A percentile compares a stretch with the other conserved stretches of the same genome.
These are phyloP conservation scores for Volucella zonaria DNA, from an alignment of 2,888 invertebrate genomes.

Conservation along the genomic window DNA sequence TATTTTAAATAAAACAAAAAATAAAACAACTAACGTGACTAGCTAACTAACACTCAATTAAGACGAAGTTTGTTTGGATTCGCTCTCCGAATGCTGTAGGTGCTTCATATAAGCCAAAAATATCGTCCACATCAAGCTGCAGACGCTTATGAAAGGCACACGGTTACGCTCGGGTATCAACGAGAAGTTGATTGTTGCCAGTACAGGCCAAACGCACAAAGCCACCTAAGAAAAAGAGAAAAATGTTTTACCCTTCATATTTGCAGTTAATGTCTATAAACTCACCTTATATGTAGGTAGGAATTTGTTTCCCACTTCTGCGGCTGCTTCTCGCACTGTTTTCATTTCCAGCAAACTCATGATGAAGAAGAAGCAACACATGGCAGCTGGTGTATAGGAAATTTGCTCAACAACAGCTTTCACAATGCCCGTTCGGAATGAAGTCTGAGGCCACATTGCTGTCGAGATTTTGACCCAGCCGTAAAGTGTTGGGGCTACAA, in stretches of 20 bases:
- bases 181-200: conserved; percentile 89
- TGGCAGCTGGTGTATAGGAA: conserved; percentile 89
- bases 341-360: conserved; percentile 90
- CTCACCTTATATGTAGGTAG: conserved; percentile 86
- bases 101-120: conserved; percentile 91
- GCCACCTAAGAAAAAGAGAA: conserved; percentile 84
- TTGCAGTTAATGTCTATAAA: not conserved
- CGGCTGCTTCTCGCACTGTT: conserved; percentile 84
- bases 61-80: conserved; percentile 1
- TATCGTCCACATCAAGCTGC: conserved; percentile 90
- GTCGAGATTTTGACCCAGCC: conserved; percentile 91
- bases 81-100: conserved; percentile 81
- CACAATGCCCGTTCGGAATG: conserved; percentile 87
- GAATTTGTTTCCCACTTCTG: conserved; percentile 89
- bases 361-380: conserved; percentile 90
- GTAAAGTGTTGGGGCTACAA: conserved; percentile 91
- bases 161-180: conserved; percentile 88
- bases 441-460: conserved; percentile 89
- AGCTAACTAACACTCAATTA: conserved; percentile 24
- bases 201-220: conserved; percentile 87
- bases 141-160: conserved; percentile 88
- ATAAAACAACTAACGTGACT: not conserved
- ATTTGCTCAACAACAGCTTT: conserved; percentile 91
- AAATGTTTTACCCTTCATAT: not conserved
- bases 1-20: conserved; percentile 45